A percentile compares a stretch with the other conserved stretches of the same genome.
Conservation (phyloP, 2,113 vertebrate species). For the Baryphthengus martii region DNA sequence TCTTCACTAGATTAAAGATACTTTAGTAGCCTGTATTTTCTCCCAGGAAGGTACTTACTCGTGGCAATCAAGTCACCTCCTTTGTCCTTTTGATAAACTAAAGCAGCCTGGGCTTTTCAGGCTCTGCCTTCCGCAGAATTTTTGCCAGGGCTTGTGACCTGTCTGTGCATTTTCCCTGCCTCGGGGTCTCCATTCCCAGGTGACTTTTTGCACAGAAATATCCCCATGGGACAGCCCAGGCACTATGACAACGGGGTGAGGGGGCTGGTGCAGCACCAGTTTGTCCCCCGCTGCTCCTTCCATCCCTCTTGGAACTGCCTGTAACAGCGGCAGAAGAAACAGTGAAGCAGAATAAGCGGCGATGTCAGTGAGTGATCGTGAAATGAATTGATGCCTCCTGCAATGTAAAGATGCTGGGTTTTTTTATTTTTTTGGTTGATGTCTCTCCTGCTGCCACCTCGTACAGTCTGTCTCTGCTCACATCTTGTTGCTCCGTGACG, state of each 20-base stretch:
- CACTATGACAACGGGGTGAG: rapidly evolving
- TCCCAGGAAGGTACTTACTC: not conserved
- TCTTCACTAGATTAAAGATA: slow-evolving; percentile 11
- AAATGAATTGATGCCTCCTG: not conserved
- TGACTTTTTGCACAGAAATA: not conserved
- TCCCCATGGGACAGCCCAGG: rapidly evolving
- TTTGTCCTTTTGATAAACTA: not conserved
- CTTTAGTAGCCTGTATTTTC: not conserved
- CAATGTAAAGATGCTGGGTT: not conserved
- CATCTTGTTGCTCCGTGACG: not conserved
- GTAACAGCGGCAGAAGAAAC: not conserved
- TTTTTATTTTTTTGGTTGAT: not conserved
- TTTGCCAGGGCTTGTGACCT: not conserved
- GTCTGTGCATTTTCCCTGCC: not conserved
- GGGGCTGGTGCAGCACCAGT: not conserved
- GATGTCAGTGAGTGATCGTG: not conserved
- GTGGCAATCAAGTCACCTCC: not conserved
- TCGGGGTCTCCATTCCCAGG: rapidly evolving
- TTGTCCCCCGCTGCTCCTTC: not conserved
- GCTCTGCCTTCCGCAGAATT: not conserved
- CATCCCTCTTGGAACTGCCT: not conserved
- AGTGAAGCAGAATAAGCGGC: not conserved
- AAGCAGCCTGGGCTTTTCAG: not conserved
- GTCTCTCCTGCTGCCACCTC: not conserved
- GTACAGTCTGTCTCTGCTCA: rapidly evolving